Percentiles rank a stretch among this genome's conserved stretches.
Evolutionary conservation across 2,113 vertebrate species (phyloP).

Genomic region (Amphilophus citrinellus): DNA sequence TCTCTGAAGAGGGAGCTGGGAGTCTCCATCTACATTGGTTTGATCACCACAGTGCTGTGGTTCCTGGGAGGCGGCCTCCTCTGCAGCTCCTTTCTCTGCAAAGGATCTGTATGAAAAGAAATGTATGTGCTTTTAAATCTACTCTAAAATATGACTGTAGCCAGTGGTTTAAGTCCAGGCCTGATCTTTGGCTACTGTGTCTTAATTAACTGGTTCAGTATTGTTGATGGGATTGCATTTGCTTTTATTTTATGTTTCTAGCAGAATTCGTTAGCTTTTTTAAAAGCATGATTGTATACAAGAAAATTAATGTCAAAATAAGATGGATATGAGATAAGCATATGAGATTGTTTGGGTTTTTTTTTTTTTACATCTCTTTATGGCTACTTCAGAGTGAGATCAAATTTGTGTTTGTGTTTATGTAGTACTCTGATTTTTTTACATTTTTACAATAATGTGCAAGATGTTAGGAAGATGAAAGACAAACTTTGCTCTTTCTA

Average conservation of each 20-base stretch:
- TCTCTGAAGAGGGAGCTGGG: slow-evolving; percentile 82
- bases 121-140: background rate
- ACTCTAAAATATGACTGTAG: background rate
- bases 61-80: slow-evolving; percentile 58
- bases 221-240: background rate
- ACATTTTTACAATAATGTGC: background rate
- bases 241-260: background rate
- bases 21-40: slow-evolving; percentile 56
- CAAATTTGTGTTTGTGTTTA: background rate
- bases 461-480: background rate
- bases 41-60: slow-evolving; percentile 79
- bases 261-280: background rate
- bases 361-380: background rate
- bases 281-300: background rate
- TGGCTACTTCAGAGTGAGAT: background rate
- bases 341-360: background rate
- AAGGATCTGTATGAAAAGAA: background rate
- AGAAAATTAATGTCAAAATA: background rate
- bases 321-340: too few species aligned
- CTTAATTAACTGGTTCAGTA: background rate
- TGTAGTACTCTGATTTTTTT: background rate
- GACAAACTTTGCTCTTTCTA: too few species aligned
- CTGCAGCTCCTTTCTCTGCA: slow-evolving; percentile 76
- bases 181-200: background rate
- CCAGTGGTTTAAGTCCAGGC: too few species aligned